Base-by-base conservation (phyloP, 2,797 vertebrate species). In the Sebastes wilsoni region DNA sequence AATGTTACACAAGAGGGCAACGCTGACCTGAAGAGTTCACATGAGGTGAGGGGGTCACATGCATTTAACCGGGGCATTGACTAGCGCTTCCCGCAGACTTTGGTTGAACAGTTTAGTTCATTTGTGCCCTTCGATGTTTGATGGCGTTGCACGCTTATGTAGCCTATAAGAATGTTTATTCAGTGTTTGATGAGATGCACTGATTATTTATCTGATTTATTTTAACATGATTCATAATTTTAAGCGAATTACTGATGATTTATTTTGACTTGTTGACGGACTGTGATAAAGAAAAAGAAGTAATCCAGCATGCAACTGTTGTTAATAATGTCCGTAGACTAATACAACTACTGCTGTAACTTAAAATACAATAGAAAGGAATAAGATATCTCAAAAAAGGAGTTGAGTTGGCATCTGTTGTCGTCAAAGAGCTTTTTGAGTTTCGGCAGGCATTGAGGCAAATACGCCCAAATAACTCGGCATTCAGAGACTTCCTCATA, bases 71-170 rank as follows among this genome's bases (percentile, higher is more conserved):
- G 42, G 3, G 42, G 42, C 42, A 46, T 46, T 46, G 42, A 46
- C 42, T 18, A 0, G 0, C 42, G 16, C 3, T 46, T 46, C 42
- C 42, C 1, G 42, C 16, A 46, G 42, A 46, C 42, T 18, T 46
- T 46, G 42, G 42, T 46, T 46, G 42, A 46, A 46, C 42, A 8
- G 16, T 46, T 8, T 18, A 46, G 42, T 46, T 46, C 7, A 46
- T 46, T 46, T 46, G 42, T 46, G 42, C 42, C 16, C 16, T 46
- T 18, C 7, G 42, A 46, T 46, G 42, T 46, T 46, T 46, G 42
- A 46, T 46, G 42, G 16, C 16, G 1, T 7, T 46, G 0, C 42
- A 46, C 16, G 6, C 1, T 46, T 46, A 1, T 8, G 6, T 18
- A 46, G 16, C 16, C 16, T 8, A 14, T 42, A 46, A 7, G 42